Evolutionary conservation across 2,888 invertebrate genomes (phyloP).

Genomic region (Melanotus villosus): DNA sequence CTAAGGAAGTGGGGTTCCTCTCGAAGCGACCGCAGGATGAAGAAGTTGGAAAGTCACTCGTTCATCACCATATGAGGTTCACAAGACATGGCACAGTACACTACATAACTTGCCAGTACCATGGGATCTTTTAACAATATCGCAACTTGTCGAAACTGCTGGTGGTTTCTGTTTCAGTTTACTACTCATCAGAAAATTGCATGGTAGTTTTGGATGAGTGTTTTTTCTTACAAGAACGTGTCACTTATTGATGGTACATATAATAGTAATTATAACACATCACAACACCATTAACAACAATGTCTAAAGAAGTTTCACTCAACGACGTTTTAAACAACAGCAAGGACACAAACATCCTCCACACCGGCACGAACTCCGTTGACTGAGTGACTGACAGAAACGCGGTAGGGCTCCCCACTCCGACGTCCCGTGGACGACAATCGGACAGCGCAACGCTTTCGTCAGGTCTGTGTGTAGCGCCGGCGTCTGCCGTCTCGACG

Average conservation of each 20-base stretch:
- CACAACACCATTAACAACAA: slow-evolving; percentile 32
- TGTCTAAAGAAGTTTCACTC: slow-evolving; percentile 27
- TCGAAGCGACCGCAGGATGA: slow-evolving; percentile 42
- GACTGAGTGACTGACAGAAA: slow-evolving; percentile 69
- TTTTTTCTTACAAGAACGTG: neutral
- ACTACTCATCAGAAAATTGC: neutral
- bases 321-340: slow-evolving; percentile 40
- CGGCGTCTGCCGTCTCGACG: slow-evolving; percentile 64
- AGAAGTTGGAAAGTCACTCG: slow-evolving; percentile 45
- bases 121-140: neutral
- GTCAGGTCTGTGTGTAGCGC: slow-evolving; percentile 64
- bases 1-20: slow-evolving; percentile 40
- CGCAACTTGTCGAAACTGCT: neutral
- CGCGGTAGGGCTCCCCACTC: slow-evolving; percentile 64
- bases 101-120: slow-evolving; percentile 16
- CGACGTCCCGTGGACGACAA: slow-evolving; percentile 51
- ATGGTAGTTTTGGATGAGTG: neutral
- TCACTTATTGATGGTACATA: slow-evolving; percentile 1
- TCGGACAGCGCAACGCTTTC: slow-evolving; percentile 64
- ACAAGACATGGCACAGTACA: slow-evolving; percentile 11
- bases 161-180: no score
- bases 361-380: slow-evolving; percentile 64
- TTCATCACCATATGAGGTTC: slow-evolving; percentile 14
- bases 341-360: slow-evolving; percentile 62
- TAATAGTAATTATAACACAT: slow-evolving; percentile 33